These are phyloP conservation scores for Caenorhabditis sp. DNA, from an alignment of 2,888 invertebrate species.

Conservation along the genomic window DNA sequence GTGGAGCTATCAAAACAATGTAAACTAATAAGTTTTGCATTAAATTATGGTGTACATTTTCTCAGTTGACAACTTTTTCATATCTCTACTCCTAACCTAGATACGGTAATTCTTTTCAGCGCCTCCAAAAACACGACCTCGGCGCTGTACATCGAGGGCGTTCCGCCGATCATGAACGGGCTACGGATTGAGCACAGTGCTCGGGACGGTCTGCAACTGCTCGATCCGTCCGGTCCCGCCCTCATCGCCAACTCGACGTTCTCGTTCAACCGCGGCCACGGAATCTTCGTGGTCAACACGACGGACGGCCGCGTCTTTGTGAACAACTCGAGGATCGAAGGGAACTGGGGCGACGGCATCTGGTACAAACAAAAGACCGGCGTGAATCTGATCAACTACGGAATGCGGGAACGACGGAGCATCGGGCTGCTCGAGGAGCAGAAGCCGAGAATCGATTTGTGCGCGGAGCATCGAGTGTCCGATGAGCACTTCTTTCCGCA, in stretches of 20 bases:
- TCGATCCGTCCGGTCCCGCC: constrained; percentile 87
- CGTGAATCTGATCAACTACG: constrained; percentile 56
- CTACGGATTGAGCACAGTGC: constrained; percentile 90
- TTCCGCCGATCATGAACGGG: constrained; percentile 90
- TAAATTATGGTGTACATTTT: too few relatives aligned
- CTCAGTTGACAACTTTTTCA: too few relatives aligned
- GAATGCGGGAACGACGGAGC: constrained; percentile 60
- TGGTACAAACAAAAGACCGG: constrained; percentile 82
- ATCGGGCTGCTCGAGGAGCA: constrained; percentile 68
- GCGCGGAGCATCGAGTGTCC: constrained; percentile 64
- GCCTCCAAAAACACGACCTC: constrained; percentile 83
- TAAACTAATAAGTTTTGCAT: too few relatives aligned
- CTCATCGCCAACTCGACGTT: constrained; percentile 88
- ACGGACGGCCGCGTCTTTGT: constrained; percentile 86
- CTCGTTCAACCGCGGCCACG: constrained; percentile 85
- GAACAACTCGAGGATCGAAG: constrained; percentile 86
- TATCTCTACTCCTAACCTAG: too few relatives aligned
- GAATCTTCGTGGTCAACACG: constrained; percentile 74
- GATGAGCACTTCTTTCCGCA: constrained; percentile 75
- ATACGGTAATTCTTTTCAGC: constrained; percentile 81
- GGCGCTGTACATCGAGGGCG: constrained; percentile 89
- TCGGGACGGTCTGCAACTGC: constrained; percentile 92
- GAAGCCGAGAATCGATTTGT: constrained; percentile 74
- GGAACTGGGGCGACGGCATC: constrained; percentile 92
- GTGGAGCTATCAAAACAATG: too few relatives aligned